phyloP scores from a whole-genome alignment of 2,797 vertebrate genomes.

The Cyclopterus lumpus region DNA sequence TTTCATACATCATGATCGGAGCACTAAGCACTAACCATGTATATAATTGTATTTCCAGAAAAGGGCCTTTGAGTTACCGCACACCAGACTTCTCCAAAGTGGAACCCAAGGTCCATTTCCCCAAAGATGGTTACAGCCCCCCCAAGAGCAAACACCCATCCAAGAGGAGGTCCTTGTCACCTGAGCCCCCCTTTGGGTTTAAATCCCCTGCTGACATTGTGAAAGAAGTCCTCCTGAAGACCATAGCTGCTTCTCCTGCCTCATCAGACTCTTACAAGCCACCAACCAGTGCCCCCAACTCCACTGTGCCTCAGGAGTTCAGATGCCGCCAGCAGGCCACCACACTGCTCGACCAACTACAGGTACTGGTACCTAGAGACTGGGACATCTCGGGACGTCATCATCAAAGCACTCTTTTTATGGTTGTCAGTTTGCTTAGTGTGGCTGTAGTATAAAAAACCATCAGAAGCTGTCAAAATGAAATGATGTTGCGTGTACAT shows the following conservation, averaged over 20 bases:
- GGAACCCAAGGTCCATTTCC: slow-evolving; percentile 87
- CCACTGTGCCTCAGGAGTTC: slow-evolving; percentile 85
- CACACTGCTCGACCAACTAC: slow-evolving; percentile 89
- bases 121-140: slow-evolving; percentile 86
- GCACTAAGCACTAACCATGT: not conserved
- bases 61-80: slow-evolving; percentile 81
- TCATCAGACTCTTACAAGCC: not conserved
- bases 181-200: slow-evolving; percentile 75
- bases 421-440: too few species aligned
- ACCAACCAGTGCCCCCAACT: slow-evolving; percentile 12
- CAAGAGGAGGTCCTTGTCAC: slow-evolving; percentile 25
- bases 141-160: slow-evolving; percentile 81
- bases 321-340: slow-evolving; percentile 86
- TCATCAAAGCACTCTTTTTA: too few species aligned
- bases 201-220: slow-evolving; percentile 93
- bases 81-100: slow-evolving; percentile 94
- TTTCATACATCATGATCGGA: not conserved
- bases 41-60: slow-evolving; percentile 65
- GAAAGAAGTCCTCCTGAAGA: slow-evolving; percentile 87
- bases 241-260: slow-evolving; percentile 52
- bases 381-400: not conserved
- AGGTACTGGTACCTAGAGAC: slow-evolving; percentile 83
- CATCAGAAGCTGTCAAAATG: not conserved
- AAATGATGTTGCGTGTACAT: not conserved
- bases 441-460: not conserved